phyloP scores from a whole-genome alignment of 2,797 vertebrate genomes.

The Tragelaphus oryx region DNA sequence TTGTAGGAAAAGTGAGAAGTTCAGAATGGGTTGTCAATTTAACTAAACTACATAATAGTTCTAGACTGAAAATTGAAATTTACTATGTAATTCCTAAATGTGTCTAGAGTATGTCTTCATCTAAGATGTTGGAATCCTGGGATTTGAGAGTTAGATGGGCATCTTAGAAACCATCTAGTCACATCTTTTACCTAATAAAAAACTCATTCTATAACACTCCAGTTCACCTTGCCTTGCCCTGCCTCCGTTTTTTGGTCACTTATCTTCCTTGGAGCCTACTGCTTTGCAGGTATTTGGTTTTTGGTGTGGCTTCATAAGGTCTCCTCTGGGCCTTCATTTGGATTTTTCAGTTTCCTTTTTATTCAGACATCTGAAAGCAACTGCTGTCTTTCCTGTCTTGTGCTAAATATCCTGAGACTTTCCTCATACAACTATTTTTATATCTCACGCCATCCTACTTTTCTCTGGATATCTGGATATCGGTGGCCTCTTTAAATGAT shows the following conservation, averaged over 20 bases:
- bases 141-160: constrained; percentile 4
- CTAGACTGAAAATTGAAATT: constrained; percentile 26
- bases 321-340: neutral
- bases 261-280: neutral
- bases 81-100: neutral
- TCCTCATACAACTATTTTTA: neutral
- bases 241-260: neutral
- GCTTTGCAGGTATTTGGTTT: neutral
- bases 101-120: neutral
- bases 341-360: neutral
- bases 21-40: neutral
- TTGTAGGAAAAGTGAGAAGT: neutral
- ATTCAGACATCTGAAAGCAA: neutral
- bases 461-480: neutral
- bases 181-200: neutral
- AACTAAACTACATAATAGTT: neutral
- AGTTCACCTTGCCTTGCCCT: neutral
- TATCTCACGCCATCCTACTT: neutral
- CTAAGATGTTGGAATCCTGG: neutral
- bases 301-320: neutral
- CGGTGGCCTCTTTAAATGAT: neutral
- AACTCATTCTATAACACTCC: neutral
- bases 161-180: neutral
- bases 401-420: neutral
- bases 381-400: neutral